Percentiles rank a stretch among this genome's conserved stretches.
phyloP scores from a whole-genome alignment of 2,888 invertebrate genomes.

The Anaspis maculata region DNA sequence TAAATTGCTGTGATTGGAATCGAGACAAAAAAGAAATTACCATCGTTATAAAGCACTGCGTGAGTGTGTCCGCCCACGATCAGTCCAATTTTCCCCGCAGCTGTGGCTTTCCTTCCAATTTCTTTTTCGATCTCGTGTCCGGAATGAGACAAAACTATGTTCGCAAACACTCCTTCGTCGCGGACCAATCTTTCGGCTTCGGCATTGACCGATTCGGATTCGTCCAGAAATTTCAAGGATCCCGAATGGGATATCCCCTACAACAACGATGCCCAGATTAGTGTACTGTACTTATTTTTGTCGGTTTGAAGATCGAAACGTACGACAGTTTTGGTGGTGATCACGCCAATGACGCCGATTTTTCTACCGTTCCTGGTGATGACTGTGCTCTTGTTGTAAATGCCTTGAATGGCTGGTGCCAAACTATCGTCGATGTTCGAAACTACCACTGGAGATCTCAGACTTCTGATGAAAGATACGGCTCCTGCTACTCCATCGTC shows the following conservation, averaged over 20 bases:
- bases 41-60: constrained; percentile 63
- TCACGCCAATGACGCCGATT: constrained; percentile 74
- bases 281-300: no score
- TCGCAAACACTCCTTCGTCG: constrained; percentile 61
- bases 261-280: constrained; percentile 3
- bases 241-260: constrained; percentile 62
- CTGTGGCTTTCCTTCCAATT: constrained; percentile 57
- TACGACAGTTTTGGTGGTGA: no score
- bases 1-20: no score
- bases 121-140: constrained; percentile 61
- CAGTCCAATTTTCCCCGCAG: constrained; percentile 57
- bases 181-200: constrained; percentile 57
- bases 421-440: constrained; percentile 64
- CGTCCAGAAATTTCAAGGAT: constrained; percentile 58
- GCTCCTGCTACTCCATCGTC: constrained; percentile 66
- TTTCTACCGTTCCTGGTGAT: constrained; percentile 53
- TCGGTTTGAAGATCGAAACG: no score
- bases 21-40: no score
- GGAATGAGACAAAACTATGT: constrained; percentile 74
- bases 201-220: constrained; percentile 55
- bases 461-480: constrained; percentile 57
- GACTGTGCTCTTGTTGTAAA: constrained; percentile 56
- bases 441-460: constrained; percentile 61
- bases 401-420: constrained; percentile 57
- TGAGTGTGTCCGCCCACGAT: constrained; percentile 83